phyloP scores from a whole-genome alignment of 2,888 invertebrate species.

The Ophioninae sp. region DNA sequence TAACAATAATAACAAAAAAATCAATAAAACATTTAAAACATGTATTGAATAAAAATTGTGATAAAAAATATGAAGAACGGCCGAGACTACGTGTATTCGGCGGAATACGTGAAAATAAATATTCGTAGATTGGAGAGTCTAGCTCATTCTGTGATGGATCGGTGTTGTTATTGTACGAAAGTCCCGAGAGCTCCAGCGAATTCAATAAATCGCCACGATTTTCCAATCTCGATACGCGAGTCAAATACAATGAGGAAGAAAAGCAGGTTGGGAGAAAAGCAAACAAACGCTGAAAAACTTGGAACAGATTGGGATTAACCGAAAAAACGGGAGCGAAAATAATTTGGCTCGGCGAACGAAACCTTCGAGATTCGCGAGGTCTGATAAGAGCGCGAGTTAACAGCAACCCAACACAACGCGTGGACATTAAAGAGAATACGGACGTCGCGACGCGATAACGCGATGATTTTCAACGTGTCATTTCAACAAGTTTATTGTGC shows the following conservation, averaged over 20 bases:
- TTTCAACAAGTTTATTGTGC: neutral
- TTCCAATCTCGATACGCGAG: neutral
- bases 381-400: conserved; percentile 15
- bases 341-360: conserved; percentile 11
- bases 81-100: conserved; percentile 58
- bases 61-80: conserved; percentile 25
- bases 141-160: conserved; percentile 35
- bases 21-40: neutral
- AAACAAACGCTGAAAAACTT: neutral
- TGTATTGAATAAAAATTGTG: neutral
- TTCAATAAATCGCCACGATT: conserved; percentile 15
- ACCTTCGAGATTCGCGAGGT: conserved; percentile 19
- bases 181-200: neutral
- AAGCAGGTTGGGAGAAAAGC: neutral
- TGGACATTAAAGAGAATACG: conserved; percentile 6
- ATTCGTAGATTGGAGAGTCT: conserved; percentile 61
- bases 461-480: neutral
- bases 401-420: conserved; percentile 25
- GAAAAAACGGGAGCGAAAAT: neutral
- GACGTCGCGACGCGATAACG: conserved; percentile 13
- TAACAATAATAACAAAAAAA: no score
- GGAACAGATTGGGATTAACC: neutral
- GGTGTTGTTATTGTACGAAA: conserved; percentile 15
- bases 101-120: conserved; percentile 66
- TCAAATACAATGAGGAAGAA: neutral